Evolutionary conservation across 2,888 invertebrate species (phyloP).

Genomic region (Melipona bicolor): DNA sequence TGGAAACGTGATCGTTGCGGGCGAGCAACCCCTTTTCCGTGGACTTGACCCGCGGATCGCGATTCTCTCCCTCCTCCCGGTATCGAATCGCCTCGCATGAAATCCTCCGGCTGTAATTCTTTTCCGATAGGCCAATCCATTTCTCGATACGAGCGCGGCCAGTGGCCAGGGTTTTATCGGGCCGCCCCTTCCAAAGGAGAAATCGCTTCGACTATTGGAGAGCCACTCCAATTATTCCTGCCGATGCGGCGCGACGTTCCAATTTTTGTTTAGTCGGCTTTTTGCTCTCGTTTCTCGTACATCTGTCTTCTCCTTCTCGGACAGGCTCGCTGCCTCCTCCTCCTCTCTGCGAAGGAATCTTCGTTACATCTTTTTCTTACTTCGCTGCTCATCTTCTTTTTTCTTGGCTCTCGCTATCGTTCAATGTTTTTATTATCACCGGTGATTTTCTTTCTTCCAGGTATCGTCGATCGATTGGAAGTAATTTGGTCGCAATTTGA

Average conservation of each 20-base stretch:
- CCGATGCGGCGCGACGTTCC: not conserved
- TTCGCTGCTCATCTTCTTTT: not conserved
- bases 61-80: not conserved
- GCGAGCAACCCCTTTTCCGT: slow-evolving; percentile 10
- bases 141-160: slow-evolving; percentile 52
- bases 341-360: not conserved
- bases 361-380: not conserved
- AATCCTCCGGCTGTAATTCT: slow-evolving; percentile 55
- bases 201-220: slow-evolving; percentile 18
- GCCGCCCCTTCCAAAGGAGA: slow-evolving; percentile 26
- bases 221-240: slow-evolving; percentile 48
- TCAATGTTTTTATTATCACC: too few species aligned
- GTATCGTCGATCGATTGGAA: too few species aligned
- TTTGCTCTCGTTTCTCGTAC: not conserved
- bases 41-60: not conserved
- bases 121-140: slow-evolving; percentile 61
- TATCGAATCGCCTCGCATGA: slow-evolving; percentile 32
- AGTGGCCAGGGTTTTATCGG: slow-evolving; percentile 48
- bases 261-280: slow-evolving; percentile 61
- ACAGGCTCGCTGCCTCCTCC: not conserved
- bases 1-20: slow-evolving; percentile 40
- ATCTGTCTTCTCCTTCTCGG: not conserved
- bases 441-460: too few species aligned
- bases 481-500: too few species aligned
- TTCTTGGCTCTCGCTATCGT: too few species aligned